Evolutionary conservation across 1,140 invertebrate species (phyloP).

Genomic region (Plodia interpunctella): DNA sequence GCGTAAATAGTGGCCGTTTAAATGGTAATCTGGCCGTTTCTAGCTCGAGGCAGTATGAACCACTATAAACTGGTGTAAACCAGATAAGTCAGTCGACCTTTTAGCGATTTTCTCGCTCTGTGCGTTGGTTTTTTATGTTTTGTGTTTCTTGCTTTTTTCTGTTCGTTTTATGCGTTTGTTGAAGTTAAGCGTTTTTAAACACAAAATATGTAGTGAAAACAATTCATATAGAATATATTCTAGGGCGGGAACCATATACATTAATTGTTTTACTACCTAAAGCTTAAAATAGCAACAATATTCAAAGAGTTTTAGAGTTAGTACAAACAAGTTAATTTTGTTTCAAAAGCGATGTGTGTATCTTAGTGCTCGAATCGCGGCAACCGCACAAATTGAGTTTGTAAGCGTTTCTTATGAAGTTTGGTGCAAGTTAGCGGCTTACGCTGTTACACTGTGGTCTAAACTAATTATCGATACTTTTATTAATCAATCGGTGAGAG

Average conservation of each 20-base stretch:
- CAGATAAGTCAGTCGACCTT: background rate
- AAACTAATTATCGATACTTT: background rate
- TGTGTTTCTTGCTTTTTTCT: background rate
- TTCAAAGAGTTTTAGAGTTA: background rate
- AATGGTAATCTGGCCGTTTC: background rate
- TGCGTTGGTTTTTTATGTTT: background rate
- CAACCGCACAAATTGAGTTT: background rate
- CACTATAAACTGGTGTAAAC: background rate
- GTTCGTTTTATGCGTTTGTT: no score
- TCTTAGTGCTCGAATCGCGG: background rate
- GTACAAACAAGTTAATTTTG: background rate
- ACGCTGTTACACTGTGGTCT: background rate
- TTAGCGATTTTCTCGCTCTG: background rate
- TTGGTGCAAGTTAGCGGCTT: background rate
- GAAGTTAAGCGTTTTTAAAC: no score
- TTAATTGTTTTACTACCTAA: no score
- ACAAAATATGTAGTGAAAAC: no score
- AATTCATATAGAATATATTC: no score
- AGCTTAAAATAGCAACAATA: background rate
- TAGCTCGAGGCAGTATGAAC: background rate
- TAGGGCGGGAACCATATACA: no score
- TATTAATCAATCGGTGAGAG: no score
- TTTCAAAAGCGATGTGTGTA: background rate
- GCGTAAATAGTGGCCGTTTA: slow-evolving; percentile 4
- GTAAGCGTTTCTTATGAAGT: background rate